Percentiles rank a stretch among this genome's conserved stretches.
phyloP scores from a whole-genome alignment of 2,797 vertebrate species.

The Eulemur albifrons region DNA sequence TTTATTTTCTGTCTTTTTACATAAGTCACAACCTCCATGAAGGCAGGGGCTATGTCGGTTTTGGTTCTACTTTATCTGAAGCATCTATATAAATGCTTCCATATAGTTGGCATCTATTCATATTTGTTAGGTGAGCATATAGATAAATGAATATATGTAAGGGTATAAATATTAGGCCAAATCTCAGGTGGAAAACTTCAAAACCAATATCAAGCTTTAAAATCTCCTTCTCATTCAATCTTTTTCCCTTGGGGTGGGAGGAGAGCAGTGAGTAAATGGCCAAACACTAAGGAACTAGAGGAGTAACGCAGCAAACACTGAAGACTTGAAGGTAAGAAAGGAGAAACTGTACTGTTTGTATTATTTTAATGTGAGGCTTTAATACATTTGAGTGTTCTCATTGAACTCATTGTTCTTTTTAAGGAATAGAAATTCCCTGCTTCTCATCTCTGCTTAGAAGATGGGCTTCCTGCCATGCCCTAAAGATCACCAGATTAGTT shows the following conservation, averaged over 20 bases:
- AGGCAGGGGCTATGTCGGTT: not conserved
- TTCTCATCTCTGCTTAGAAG: slow-evolving; percentile 32
- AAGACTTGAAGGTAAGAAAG: not conserved
- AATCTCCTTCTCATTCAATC: not conserved
- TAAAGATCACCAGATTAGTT: not conserved
- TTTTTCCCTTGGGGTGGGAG: not conserved
- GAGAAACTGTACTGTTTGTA: not conserved
- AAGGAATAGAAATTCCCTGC: not conserved
- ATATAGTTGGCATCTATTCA: not conserved
- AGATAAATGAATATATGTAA: not conserved
- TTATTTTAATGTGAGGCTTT: not conserved
- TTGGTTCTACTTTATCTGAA: not conserved
- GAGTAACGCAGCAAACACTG: not conserved
- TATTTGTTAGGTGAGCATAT: not conserved
- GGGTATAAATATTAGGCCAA: not conserved
- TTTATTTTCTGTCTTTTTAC: not conserved
- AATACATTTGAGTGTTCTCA: not conserved
- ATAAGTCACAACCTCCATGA: not conserved
- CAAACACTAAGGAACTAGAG: not conserved
- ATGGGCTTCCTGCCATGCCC: not conserved
- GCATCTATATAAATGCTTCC: not conserved
- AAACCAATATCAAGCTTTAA: not conserved
- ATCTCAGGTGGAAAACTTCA: not conserved
- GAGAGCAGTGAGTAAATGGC: not conserved
- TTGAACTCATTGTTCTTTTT: not conserved